Evolutionary conservation across 2,797 vertebrate species (phyloP), one percentile per base, ranked within the genome.

Genomic region (Microctenopoma stevenorrisi): DNA sequence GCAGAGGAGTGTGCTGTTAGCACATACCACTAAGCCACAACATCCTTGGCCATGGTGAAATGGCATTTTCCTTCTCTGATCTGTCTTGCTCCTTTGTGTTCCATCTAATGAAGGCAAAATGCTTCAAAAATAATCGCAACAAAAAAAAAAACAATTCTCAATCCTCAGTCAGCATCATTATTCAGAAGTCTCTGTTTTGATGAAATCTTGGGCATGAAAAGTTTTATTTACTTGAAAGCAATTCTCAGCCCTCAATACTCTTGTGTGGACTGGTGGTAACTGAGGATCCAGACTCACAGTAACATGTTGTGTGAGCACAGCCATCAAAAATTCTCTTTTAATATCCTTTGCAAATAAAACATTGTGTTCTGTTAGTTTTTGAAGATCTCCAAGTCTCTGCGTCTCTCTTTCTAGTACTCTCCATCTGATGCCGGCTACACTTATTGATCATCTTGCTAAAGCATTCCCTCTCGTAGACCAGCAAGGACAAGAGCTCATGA

Each of bases 341-440:
- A 89, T 89, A 88, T 85, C 71, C 80, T 84, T 85, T 79, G 76
- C 84, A 91, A 91, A 92, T 90, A 90, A 88, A 91, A 92, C 74
- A 89, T 89, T 89, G 74, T 84, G 79, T 88, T 86, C 40, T n/a
- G 85, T 86, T 86, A 64, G 75, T 85, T 89, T 79, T 85, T 91
- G 84, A 89, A 90, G 85, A 82, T 78, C 71, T 84, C 79, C 64
- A 60, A 64, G 65, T 80, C 56, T 81, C 73, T 53, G 52, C 81
- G 75, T 86, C 72, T 75, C 48, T 68, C 67, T 69, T 79, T 82
- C 74, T 81, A 76, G 68, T 64, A 58, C 79, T 81, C 58, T 81
- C 60, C 72, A 74, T 53, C 71, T 76, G 76, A 81, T 81, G 83
- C 72, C 72, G 77, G 72, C 74, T 75, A 67, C 77, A 74, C 74